Percentiles rank a stretch among this genome's conserved stretches.
These are phyloP conservation scores for Bombus pyrosoma DNA, from an alignment of 1,140 invertebrate species.

Conservation along the genomic window DNA sequence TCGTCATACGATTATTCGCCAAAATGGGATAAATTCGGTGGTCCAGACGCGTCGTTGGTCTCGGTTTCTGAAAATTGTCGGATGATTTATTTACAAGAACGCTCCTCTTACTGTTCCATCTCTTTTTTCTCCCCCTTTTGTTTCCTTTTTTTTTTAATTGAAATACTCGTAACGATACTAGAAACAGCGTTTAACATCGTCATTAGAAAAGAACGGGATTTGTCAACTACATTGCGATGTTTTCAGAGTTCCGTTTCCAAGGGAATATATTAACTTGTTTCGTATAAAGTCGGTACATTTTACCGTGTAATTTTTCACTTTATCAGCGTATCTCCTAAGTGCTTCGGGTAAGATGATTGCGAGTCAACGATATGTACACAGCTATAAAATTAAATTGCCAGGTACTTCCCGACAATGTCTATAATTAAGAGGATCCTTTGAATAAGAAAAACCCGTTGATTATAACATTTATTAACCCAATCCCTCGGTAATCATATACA, in stretches of 20 bases:
- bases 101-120: too few relatives aligned
- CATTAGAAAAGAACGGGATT: neutral
- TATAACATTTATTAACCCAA: neutral
- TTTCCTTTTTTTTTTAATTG: too few relatives aligned
- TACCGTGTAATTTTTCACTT: neutral
- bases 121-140: neutral
- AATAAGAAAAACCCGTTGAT: neutral
- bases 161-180: too few relatives aligned
- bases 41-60: neutral
- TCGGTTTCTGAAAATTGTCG: neutral
- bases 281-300: neutral
- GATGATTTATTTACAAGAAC: too few relatives aligned
- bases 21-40: neutral
- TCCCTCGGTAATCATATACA: neutral
- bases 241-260: neutral
- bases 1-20: slow-evolving; percentile 30
- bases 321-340: neutral
- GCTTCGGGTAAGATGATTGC: neutral
- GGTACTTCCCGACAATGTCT: neutral
- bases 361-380: neutral
- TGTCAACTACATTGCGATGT: too few relatives aligned
- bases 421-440: neutral
- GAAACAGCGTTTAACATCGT: too few relatives aligned
- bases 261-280: neutral
- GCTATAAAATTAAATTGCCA: neutral